Evolutionary conservation across 2,888 invertebrate species (phyloP), one percentile per base, ranked within the genome.

Genomic region (Eueremaeus valkanovi): DNA sequence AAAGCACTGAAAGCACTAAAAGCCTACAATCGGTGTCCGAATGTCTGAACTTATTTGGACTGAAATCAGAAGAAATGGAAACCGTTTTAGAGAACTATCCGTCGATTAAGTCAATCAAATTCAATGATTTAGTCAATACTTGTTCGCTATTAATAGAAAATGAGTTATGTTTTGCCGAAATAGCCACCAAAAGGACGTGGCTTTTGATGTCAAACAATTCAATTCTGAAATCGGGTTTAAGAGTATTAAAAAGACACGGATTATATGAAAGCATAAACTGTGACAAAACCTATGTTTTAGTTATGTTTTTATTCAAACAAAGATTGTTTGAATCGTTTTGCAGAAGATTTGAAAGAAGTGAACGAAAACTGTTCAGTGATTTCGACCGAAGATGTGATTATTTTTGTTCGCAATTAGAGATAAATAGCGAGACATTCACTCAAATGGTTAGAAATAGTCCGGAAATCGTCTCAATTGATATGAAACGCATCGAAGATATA

Each of bases 11-110:
- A n/a, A n/a, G n/a, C n/a, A 63, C 16, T 1, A 9, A 2, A 33
- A 63, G 33, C n/a, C n/a, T 9, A 3, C 9, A 70, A 45, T n/a
- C n/a, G 8, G 27, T 70, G 29, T 45, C 27, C 3, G 27, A 45
- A 45, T 42, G 45, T 70, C 27, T 70, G 29, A 27, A 70, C 1
- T 27, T 45, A 42, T 70, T 70, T 70, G 45, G 21, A 16, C 21
- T 70, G 24, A 1, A 29, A 27, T 18, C 18, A 45, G 27, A 42
- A 70, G 40, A 70, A 42, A n/a, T 42, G 1, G 16, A 42, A 6
- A 16, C 5, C 16, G 11, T 70, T 27, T 42, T 27, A 3, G 27
- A 1, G 0, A 70, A 45, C 6, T 70, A 70, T 29, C 70, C 70
- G 0, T 11, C 16, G 11, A 5, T 70, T 3, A 40, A 68, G 2